phyloP scores from a whole-genome alignment of 2,113 vertebrate genomes.

The Alethe castanea region DNA sequence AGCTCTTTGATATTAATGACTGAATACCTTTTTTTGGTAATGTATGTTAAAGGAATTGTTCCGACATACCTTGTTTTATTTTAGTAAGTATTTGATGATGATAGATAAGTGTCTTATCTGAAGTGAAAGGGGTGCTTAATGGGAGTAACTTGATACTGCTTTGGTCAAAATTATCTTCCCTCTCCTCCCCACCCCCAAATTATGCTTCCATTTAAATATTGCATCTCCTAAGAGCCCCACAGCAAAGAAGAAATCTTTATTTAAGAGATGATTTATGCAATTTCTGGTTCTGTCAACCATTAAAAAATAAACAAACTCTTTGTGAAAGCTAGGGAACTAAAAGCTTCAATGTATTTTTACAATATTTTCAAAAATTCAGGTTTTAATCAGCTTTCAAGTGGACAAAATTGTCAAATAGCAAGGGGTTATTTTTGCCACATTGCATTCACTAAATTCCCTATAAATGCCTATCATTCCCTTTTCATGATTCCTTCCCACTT shows the following conservation, averaged over 20 bases:
- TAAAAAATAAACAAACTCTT: neutral
- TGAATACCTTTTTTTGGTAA: neutral
- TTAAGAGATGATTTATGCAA: neutral
- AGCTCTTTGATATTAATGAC: neutral
- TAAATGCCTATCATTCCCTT: neutral
- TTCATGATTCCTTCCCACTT: neutral
- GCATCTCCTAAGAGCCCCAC: neutral
- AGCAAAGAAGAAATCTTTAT: neutral
- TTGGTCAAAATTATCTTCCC: neutral
- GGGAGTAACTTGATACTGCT: neutral
- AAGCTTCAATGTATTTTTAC: neutral
- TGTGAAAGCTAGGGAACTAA: neutral
- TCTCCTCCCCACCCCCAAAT: rapidly evolving
- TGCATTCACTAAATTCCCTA: neutral
- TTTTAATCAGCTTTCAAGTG: neutral
- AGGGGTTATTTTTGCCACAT: neutral
- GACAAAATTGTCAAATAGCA: neutral
- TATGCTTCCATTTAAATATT: neutral
- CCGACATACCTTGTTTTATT: neutral
- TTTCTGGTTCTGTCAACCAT: neutral
- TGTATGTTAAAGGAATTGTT: neutral
- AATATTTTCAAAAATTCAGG: neutral
- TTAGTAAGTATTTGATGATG: neutral
- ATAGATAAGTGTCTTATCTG: neutral
- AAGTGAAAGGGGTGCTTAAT: neutral